Percentiles rank a stretch among this genome's conserved stretches.
Conservation (phyloP, 1,140 invertebrate species). For the Pseudomyrmex cubaensis region DNA sequence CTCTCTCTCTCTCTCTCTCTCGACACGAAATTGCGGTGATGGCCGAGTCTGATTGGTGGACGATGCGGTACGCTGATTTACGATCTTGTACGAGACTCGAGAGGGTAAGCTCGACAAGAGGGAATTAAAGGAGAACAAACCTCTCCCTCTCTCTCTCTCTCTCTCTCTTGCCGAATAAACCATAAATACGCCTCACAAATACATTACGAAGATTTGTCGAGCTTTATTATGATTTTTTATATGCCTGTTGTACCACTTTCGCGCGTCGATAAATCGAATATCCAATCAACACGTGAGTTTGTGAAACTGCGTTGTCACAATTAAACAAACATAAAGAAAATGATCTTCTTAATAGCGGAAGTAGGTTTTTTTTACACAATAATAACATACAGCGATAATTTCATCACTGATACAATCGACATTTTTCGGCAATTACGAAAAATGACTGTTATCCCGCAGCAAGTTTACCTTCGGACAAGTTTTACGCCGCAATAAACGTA, state of each 20-base stretch:
- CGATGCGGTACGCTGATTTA: conserved; percentile 45
- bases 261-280: neutral
- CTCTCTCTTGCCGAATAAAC: neutral
- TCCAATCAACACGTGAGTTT: neutral
- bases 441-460: neutral
- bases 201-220: conserved; percentile 20
- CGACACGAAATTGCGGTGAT: neutral
- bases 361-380: neutral
- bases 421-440: conserved; percentile 25
- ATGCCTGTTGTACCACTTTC: neutral
- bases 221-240: neutral
- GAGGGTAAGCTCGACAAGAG: conserved; percentile 10
- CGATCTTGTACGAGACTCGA: conserved; percentile 61
- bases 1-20: too few relatives aligned
- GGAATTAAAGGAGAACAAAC: conserved; percentile 45
- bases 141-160: neutral
- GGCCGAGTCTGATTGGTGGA: too few relatives aligned
- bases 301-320: neutral
- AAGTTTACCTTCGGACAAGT: neutral
- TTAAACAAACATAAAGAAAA: neutral
- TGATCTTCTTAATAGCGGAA: neutral
- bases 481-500: conserved; percentile 51
- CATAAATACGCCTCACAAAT: conserved; percentile 59
- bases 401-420: conserved; percentile 5
- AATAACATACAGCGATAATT: conserved; percentile 1